Evolutionary conservation across 1,140 invertebrate species (phyloP).

Genomic region (Drosophila nannoptera): DNA sequence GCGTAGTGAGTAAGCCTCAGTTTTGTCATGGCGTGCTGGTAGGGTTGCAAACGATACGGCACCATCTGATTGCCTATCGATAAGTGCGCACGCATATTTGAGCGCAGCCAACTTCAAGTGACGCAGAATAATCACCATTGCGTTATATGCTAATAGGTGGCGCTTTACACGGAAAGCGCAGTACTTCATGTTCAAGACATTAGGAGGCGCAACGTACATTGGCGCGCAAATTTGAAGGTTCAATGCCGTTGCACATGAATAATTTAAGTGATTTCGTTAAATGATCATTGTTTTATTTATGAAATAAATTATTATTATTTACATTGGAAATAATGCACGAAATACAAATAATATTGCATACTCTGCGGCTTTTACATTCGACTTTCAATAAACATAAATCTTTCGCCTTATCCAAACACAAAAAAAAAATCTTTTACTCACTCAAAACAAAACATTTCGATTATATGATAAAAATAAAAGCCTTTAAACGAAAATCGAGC

Average conservation of each 20-base stretch:
- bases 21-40: slow-evolving; percentile 48
- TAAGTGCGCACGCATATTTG: neutral
- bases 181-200: no score
- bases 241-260: neutral
- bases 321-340: slow-evolving; percentile 75
- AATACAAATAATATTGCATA: slow-evolving; percentile 75
- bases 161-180: neutral
- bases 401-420: slow-evolving; percentile 22
- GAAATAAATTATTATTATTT: slow-evolving; percentile 77
- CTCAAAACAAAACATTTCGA: slow-evolving; percentile 63
- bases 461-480: slow-evolving; percentile 36
- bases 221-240: neutral
- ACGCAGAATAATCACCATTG: neutral
- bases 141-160: neutral
- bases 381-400: slow-evolving; percentile 5
- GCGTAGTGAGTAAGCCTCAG: slow-evolving; percentile 30
- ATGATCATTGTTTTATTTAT: slow-evolving; percentile 70
- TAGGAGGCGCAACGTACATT: no score
- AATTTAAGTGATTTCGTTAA: slow-evolving; percentile 46
- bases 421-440: slow-evolving; percentile 36
- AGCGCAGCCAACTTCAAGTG: neutral
- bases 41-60: slow-evolving; percentile 36
- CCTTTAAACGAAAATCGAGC: slow-evolving; percentile 24
- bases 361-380: slow-evolving; percentile 42
- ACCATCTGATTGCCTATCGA: slow-evolving; percentile 16